Percentiles rank a stretch among this genome's conserved stretches.
Evolutionary conservation across 2,113 vertebrate genomes (phyloP).

Genomic region (Pelecanus crispus): DNA sequence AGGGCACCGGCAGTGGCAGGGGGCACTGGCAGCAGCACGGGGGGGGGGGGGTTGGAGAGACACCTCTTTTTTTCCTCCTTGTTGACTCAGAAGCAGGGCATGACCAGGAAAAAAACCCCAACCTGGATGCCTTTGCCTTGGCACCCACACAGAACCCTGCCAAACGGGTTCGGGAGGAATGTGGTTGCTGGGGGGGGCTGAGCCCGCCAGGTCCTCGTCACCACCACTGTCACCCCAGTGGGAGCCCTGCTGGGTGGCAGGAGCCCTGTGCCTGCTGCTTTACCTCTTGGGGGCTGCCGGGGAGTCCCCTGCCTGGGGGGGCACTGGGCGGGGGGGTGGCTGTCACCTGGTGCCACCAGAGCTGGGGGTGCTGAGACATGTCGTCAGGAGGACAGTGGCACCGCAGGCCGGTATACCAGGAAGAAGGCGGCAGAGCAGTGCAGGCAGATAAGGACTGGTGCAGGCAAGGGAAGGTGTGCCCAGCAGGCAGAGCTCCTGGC

Average conservation of each 20-base stretch:
- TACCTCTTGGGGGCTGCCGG: background rate
- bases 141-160: background rate
- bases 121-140: background rate
- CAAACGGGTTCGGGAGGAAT: constrained; percentile 49
- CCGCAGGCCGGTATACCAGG: accelerated
- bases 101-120: background rate
- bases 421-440: background rate
- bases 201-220: background rate
- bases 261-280: background rate
- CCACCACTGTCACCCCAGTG: too few species aligned
- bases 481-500: background rate
- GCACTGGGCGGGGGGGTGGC: accelerated
- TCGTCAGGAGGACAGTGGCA: background rate
- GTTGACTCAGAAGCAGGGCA: background rate
- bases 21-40: background rate
- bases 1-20: too few species aligned
- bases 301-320: background rate
- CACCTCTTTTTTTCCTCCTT: background rate
- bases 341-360: background rate
- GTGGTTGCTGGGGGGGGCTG: background rate
- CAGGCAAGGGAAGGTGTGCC: background rate
- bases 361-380: background rate
- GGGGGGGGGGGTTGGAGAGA: too few species aligned
- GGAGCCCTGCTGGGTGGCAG: too few species aligned
- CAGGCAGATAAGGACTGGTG: background rate